Conservation (phyloP, 1,140 invertebrate species). For the Drosophila novamexicana region DNA sequence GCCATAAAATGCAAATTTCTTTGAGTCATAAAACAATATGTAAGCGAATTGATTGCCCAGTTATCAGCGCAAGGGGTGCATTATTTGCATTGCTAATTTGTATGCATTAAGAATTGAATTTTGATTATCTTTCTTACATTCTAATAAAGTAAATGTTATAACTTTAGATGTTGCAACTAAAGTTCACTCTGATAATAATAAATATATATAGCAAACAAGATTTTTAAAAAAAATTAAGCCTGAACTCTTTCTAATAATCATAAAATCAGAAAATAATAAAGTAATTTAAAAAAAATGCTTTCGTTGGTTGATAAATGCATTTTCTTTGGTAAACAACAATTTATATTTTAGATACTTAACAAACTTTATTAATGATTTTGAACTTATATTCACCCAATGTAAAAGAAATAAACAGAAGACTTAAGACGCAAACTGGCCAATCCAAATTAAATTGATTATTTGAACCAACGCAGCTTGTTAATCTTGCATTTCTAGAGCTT, state of each 20-base stretch:
- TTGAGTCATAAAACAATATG: slow-evolving; percentile 67
- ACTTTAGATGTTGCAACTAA: no score
- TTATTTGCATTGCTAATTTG: slow-evolving; percentile 31
- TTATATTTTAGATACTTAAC: no score
- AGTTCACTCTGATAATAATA: no score
- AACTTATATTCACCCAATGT: neutral
- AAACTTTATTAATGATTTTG: neutral
- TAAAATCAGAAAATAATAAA: no score
- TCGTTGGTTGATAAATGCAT: no score
- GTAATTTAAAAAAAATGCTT: no score
- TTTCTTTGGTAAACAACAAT: no score
- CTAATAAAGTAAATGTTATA: slow-evolving; percentile 17
- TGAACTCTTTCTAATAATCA: no score
- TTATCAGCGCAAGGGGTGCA: slow-evolving; percentile 11
- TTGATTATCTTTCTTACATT: slow-evolving; percentile 26
- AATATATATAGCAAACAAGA: no score
- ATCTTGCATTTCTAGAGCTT: slow-evolving; percentile 23
- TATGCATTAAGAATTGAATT: slow-evolving; percentile 6
- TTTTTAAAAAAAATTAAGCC: no score
- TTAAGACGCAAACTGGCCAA: slow-evolving; percentile 57
- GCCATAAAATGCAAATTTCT: slow-evolving; percentile 59
- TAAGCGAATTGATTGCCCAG: slow-evolving; percentile 31
- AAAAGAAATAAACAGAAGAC: slow-evolving; percentile 39
- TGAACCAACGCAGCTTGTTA: slow-evolving; percentile 13
- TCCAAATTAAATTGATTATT: slow-evolving; percentile 53